phyloP scores from a whole-genome alignment of 64 coral and sea anemone species.

The Montipora capricornis region DNA sequence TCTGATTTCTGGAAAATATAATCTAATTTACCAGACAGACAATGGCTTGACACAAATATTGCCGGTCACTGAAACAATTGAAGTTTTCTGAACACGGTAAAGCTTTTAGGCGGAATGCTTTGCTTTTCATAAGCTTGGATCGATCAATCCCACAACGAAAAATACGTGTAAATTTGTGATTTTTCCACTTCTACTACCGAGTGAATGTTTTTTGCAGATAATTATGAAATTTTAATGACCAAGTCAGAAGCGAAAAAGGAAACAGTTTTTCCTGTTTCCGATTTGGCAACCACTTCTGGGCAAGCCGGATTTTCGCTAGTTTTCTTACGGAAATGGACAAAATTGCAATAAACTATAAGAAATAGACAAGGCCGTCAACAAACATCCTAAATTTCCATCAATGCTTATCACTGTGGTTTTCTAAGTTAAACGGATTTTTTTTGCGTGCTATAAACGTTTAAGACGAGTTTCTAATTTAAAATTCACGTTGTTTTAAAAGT shows the following conservation, averaged over 20 bases:
- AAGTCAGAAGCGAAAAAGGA: slow-evolving; percentile 13
- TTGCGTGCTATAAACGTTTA: background rate
- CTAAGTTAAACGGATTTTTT: background rate
- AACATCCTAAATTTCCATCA: background rate
- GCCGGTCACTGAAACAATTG: too few relatives aligned
- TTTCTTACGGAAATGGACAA: background rate
- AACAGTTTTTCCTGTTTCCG: slow-evolving; percentile 26
- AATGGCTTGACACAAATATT: too few relatives aligned
- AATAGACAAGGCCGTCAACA: background rate
- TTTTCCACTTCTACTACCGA: background rate
- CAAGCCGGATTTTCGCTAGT: background rate
- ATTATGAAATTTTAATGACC: slow-evolving; percentile 30
- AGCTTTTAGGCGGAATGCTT: background rate
- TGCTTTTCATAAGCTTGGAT: background rate
- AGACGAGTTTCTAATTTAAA: background rate
- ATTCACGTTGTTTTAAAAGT: slow-evolving; percentile 36
- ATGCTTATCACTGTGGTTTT: background rate
- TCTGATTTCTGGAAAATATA: background rate
- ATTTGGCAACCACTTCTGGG: background rate
- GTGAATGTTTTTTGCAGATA: background rate
- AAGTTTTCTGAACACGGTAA: background rate
- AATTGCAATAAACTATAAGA: background rate
- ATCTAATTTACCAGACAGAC: slow-evolving; percentile 1
- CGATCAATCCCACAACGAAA: background rate
- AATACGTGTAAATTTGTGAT: background rate